These are phyloP conservation scores for Isaurus tuberculatus DNA, from an alignment of 92 coral and sea anemone species.

Conservation along the genomic window DNA sequence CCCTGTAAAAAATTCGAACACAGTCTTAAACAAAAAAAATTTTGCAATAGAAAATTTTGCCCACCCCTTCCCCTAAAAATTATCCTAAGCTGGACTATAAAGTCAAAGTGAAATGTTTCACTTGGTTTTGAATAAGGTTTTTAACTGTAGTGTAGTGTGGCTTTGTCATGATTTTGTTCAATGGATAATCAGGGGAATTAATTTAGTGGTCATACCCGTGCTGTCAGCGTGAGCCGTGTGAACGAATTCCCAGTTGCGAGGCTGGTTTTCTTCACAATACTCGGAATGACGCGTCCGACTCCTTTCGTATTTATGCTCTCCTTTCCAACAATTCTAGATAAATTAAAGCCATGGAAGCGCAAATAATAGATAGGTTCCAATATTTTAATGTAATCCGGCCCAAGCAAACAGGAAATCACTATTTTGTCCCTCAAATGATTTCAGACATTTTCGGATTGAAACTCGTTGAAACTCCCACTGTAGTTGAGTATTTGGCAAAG, in stretches of 20 bases:
- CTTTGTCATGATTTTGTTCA: slow-evolving; percentile 6
- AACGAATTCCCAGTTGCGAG: too few relatives aligned
- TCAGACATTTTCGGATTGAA: too few relatives aligned
- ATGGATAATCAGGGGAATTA: slow-evolving; percentile 5
- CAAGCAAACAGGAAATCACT: neutral
- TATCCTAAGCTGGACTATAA: too few relatives aligned
- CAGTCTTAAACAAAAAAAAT: too few relatives aligned
- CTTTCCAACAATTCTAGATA: too few relatives aligned
- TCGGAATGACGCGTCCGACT: too few relatives aligned
- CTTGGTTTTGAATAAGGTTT: neutral
- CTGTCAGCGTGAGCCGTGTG: slow-evolving; percentile 12
- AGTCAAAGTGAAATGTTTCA: too few relatives aligned
- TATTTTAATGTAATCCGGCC: neutral
- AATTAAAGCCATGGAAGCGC: slow-evolving; percentile 12
- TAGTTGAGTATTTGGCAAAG: slow-evolving; percentile 5
- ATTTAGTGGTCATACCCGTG: slow-evolving; percentile 3
- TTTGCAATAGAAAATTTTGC: too few relatives aligned
- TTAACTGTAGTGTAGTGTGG: neutral
- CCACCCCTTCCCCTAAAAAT: too few relatives aligned
- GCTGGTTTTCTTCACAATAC: too few relatives aligned
- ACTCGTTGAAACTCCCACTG: neutral
- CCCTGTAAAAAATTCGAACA: too few relatives aligned
- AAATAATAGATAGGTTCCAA: neutral
- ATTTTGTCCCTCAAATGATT: neutral
- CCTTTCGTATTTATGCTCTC: neutral